phyloP scores from a whole-genome alignment of 2,113 vertebrate genomes.

The Periophthalmus modestus region DNA sequence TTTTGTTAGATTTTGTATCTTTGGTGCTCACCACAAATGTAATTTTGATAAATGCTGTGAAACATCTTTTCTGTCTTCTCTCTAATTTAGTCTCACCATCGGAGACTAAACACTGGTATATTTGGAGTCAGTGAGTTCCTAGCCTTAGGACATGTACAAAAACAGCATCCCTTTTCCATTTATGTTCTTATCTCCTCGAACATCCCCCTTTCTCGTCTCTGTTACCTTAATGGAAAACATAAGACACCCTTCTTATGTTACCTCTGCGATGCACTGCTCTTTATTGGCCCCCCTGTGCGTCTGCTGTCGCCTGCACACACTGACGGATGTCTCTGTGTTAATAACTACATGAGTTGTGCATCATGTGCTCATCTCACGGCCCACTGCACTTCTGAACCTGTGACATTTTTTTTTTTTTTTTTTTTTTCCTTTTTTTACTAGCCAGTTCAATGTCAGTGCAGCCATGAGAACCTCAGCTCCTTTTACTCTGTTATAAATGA shows the following conservation, averaged over 20 bases:
- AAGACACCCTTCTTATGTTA: slow-evolving; percentile 65
- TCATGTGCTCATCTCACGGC: slow-evolving; percentile 58
- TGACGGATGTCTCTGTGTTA: slow-evolving; percentile 26
- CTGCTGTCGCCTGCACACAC: slow-evolving; percentile 42
- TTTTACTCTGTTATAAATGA: slow-evolving; percentile 38
- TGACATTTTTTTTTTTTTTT: slow-evolving; percentile 33
- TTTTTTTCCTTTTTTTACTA: slow-evolving; percentile 13
- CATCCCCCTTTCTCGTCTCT: slow-evolving; percentile 57
- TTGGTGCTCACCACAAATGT: background rate
- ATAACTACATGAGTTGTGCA: slow-evolving; percentile 30
- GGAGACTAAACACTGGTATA: slow-evolving; percentile 3
- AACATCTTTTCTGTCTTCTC: background rate
- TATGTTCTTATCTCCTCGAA: slow-evolving; percentile 61
- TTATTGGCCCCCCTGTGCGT: slow-evolving; percentile 36
- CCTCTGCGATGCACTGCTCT: slow-evolving; percentile 48
- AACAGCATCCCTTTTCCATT: slow-evolving; percentile 54
- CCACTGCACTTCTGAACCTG: slow-evolving; percentile 60
- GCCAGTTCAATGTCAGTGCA: slow-evolving; percentile 55
- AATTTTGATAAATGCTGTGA: background rate
- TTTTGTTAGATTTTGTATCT: background rate
- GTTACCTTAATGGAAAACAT: slow-evolving; percentile 68
- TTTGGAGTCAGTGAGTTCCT: slow-evolving; percentile 49
- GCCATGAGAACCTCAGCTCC: slow-evolving; percentile 45
- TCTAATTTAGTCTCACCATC: background rate
- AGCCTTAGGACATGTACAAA: slow-evolving; percentile 37